These are phyloP conservation scores for Drosophila lowei DNA, from an alignment of 1,140 invertebrate species.

Conservation along the genomic window DNA sequence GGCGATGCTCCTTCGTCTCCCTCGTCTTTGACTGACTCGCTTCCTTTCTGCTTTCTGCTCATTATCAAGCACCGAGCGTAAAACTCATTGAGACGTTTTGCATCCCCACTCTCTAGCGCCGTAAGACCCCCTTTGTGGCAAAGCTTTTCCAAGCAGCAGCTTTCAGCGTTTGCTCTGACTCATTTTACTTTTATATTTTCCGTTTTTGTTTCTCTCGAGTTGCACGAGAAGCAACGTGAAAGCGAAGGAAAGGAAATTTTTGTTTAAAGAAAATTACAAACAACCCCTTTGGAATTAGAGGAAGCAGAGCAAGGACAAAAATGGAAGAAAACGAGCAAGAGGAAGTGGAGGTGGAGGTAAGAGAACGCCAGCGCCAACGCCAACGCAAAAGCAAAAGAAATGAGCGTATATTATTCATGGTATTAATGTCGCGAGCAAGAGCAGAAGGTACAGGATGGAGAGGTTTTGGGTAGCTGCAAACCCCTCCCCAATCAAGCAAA, in stretches of 20 bases:
- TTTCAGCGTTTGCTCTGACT: slow-evolving; percentile 65
- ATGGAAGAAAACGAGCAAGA: slow-evolving; percentile 4
- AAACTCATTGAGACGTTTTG: slow-evolving; percentile 80
- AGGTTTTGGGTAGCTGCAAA: not conserved
- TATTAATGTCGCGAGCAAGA: slow-evolving; percentile 65
- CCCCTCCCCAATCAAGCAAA: too few species aligned
- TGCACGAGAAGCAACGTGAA: slow-evolving; percentile 69
- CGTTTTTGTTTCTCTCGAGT: slow-evolving; percentile 73
- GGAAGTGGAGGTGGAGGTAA: slow-evolving; percentile 2
- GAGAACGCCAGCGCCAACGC: slow-evolving; percentile 15
- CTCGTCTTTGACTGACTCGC: slow-evolving; percentile 24
- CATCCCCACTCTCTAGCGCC: slow-evolving; percentile 13
- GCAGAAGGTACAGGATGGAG: not conserved
- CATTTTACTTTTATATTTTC: slow-evolving; percentile 60
- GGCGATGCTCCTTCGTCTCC: slow-evolving; percentile 20
- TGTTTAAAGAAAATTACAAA: slow-evolving; percentile 77
- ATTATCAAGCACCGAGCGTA: slow-evolving; percentile 79
- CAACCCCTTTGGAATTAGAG: slow-evolving; percentile 75
- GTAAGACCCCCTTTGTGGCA: not conserved
- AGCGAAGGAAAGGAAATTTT: slow-evolving; percentile 78
- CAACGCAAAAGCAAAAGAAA: slow-evolving; percentile 66
- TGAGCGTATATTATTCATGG: slow-evolving; percentile 80
- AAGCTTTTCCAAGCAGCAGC: slow-evolving; percentile 31
- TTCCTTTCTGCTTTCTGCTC: slow-evolving; percentile 57
- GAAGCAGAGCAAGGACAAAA: slow-evolving; percentile 24